Base-by-base conservation (phyloP, 1,140 invertebrate genomes). In the Lepidotrigona ventralis region DNA sequence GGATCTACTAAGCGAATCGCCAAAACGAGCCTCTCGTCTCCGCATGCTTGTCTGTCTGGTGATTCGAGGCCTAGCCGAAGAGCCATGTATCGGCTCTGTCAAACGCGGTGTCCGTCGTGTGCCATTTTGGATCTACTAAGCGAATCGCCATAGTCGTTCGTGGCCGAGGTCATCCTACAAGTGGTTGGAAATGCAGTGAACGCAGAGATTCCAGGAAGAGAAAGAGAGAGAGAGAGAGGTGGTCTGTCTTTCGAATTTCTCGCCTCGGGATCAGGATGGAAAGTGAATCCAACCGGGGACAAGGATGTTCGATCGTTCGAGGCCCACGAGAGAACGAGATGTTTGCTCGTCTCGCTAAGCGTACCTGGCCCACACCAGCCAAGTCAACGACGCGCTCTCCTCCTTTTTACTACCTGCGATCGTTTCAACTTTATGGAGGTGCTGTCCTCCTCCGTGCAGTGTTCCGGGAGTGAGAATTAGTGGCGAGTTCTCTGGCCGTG, bases 391-490 rank as follows among this genome's bases (percentile, higher is more conserved):
- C 51, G 29, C 70, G 33, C 39, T 64, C 53, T 17, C 51, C 54
- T 73, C 54, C 15, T 26, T 58, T 77, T 72, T 46, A 56, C 79
- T 81, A 82, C 79, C 73, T 70, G 76, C 63, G 56, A 64, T 23
- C 63, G 70, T 75, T 84, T 23, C 56, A 26, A 29, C 29, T 64
- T 72, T 54, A 71, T 33, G 17, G 58, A 79, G 60, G 53, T 17
- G 54, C 15, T 23, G 39, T 72, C 46, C 68, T 64, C 33, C 53
- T 63, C 39, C 75, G 85, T 71, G 70, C 75, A 63, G 79, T 87
- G 75, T 69, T 85, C 46, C 79, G 75, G 69, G 70, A 85, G 84
- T 85, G 86, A 87, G 84, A 87, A 87, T 87, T 63, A 82, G 83
- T 87, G 86, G 53, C 69, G 79, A 79, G 76, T 78, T 82, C 71